These are phyloP conservation scores for Ctenicera cuprea DNA, from an alignment of 2,888 invertebrate species.

Conservation along the genomic window DNA sequence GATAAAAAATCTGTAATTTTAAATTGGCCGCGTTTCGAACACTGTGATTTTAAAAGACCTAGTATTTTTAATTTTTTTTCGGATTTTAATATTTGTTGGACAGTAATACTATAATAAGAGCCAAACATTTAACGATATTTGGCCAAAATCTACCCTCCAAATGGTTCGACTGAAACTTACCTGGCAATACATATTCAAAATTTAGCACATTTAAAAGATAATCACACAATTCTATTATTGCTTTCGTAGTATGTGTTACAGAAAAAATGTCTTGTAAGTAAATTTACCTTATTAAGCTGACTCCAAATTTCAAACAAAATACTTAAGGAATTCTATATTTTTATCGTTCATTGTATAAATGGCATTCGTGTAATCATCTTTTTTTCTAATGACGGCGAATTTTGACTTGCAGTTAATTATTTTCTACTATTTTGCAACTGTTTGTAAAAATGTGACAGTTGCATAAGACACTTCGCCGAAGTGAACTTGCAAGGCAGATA, in stretches of 20 bases:
- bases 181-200: slow-evolving; percentile 26
- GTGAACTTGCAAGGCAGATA: too few relatives aligned
- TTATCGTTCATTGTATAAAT: not conserved
- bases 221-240: not conserved
- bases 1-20: not conserved
- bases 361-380: not conserved
- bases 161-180: slow-evolving; percentile 23
- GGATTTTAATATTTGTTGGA: slow-evolving; percentile 2
- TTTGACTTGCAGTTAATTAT: not conserved
- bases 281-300: slow-evolving; percentile 1
- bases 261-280: slow-evolving; percentile 9
- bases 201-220: slow-evolving; percentile 6
- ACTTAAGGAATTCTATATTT: not conserved
- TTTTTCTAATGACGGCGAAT: not conserved
- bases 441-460: too few relatives aligned
- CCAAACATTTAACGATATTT: slow-evolving; percentile 24
- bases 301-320: not conserved
- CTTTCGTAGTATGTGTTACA: slow-evolving; percentile 5
- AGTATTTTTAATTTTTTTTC: slow-evolving; percentile 14
- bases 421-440: too few relatives aligned
- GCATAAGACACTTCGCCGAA: too few relatives aligned
- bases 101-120: slow-evolving; percentile 7
- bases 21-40: not conserved
- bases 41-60: slow-evolving; percentile 7
- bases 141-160: slow-evolving; percentile 9